Evolutionary conservation across 2,888 invertebrate species (phyloP), one percentile per base, ranked within the genome.

Genomic region (Drosophila atripex): DNA sequence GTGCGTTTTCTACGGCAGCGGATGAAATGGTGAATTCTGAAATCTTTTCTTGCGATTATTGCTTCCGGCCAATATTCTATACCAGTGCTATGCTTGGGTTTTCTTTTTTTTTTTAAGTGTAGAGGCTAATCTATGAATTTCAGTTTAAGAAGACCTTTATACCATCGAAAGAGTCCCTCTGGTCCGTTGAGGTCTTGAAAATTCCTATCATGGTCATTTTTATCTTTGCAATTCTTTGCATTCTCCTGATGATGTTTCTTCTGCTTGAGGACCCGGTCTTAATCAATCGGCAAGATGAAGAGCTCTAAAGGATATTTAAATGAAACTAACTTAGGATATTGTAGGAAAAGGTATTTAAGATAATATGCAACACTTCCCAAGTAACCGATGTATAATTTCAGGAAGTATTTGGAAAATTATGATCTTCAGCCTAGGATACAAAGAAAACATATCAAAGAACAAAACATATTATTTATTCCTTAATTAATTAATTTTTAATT

Each of bases 141-240:
- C 60, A 60, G 46, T 38, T 60, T 38, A 39, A 46, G 28, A 46
- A 35, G 2, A 30, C 60, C 28, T 28, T 1, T n/a, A 38, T 14
- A 11, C 60, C 61, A n/a, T 16, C 46, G 2, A 61, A 46, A 39
- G 38, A 60, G 25, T 61, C 60, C 9, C 38, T 60, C 8, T 60
- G 60, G 60, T 60, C 60, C 5, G 18, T 38, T 5, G 60, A 60
- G 7, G 61, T 60, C n/a, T 9, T 60, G 9, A 59, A 18, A 23
- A 60, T 60, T 6, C 60, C 60, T 9, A 18, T 60, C 3, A 60
- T 60, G 60, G 60, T 46, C 4, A 60, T 45, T 18, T 60, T 60
- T 39, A 28, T 12, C 14, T 60, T 60, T 23, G 14, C 45, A 12
- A 60, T 60, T n/a, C 38, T 60, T 23, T 60, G 38, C 46, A 60